Evolutionary conservation across 2,888 invertebrate genomes (phyloP).

Genomic region (Parnassius glacialis): DNA sequence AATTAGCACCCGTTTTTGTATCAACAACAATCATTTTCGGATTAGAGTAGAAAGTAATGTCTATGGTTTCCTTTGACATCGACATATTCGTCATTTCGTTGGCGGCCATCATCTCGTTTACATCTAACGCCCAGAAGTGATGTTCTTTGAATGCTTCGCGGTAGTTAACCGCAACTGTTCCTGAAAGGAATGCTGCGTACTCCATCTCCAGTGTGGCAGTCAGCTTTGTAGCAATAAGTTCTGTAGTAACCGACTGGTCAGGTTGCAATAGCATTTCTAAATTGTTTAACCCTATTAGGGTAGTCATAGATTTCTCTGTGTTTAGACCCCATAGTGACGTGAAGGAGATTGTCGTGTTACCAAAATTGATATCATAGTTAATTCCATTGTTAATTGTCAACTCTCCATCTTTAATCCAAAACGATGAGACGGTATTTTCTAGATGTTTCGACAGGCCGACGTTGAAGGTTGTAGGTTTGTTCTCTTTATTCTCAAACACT

Average conservation of each 20-base stretch:
- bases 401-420: constrained; percentile 37
- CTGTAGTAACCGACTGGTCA: constrained; percentile 36
- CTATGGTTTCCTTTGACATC: constrained; percentile 37
- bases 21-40: constrained; percentile 33
- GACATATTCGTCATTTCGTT: constrained; percentile 31
- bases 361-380: constrained; percentile 32
- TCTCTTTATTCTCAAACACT: constrained; percentile 36
- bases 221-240: constrained; percentile 39
- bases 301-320: constrained; percentile 27
- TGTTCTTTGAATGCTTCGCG: constrained; percentile 37
- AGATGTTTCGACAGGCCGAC: constrained; percentile 37
- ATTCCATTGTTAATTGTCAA: constrained; percentile 36
- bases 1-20: constrained; percentile 10
- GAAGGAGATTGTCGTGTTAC: constrained; percentile 35
- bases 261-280: constrained; percentile 39
- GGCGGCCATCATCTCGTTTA: constrained; percentile 36
- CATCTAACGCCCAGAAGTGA: constrained; percentile 45
- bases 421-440: constrained; percentile 36
- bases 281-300: constrained; percentile 33
- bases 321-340: constrained; percentile 33
- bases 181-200: constrained; percentile 41
- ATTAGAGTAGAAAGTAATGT: constrained; percentile 38
- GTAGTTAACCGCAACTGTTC: constrained; percentile 42
- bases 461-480: constrained; percentile 35
- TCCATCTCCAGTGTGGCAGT: constrained; percentile 40